phyloP scores from a whole-genome alignment of 2,888 invertebrate genomes.

The Orthosia cruda region DNA sequence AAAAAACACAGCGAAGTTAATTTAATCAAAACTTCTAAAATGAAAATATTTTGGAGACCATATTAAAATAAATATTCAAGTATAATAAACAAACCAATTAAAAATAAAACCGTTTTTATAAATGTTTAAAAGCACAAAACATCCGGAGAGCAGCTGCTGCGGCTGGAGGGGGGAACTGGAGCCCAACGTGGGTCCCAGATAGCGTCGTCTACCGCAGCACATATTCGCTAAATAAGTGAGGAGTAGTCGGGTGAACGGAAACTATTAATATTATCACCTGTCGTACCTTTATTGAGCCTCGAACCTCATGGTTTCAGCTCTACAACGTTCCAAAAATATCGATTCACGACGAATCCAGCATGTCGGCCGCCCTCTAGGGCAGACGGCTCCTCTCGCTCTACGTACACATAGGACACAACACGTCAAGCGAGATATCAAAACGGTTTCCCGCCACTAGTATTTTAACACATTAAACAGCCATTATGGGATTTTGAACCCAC shows the following conservation, averaged over 20 bases:
- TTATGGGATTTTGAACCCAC: constrained; percentile 68
- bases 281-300: constrained; percentile 89
- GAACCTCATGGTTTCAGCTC: constrained; percentile 89
- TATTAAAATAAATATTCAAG: neutral
- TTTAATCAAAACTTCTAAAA: neutral
- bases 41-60: neutral
- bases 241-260: constrained; percentile 69
- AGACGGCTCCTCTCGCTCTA: constrained; percentile 90
- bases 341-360: constrained; percentile 91
- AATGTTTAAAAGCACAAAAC: constrained; percentile 4
- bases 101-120: neutral
- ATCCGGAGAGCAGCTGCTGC: constrained; percentile 49
- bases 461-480: constrained; percentile 83
- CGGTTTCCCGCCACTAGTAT: constrained; percentile 91
- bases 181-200: constrained; percentile 78
- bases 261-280: constrained; percentile 82
- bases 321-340: constrained; percentile 91
- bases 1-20: neutral
- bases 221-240: constrained; percentile 48
- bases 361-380: constrained; percentile 91
- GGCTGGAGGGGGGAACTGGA: constrained; percentile 66
- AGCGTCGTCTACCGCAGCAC: constrained; percentile 57
- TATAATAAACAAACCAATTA: neutral
- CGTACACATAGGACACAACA: constrained; percentile 91
- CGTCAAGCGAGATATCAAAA: constrained; percentile 91